A percentile compares a stretch with the other conserved stretches of the same genome.
Conservation (phyloP, 1,140 invertebrate species). For the Saccostrea glomerata region DNA sequence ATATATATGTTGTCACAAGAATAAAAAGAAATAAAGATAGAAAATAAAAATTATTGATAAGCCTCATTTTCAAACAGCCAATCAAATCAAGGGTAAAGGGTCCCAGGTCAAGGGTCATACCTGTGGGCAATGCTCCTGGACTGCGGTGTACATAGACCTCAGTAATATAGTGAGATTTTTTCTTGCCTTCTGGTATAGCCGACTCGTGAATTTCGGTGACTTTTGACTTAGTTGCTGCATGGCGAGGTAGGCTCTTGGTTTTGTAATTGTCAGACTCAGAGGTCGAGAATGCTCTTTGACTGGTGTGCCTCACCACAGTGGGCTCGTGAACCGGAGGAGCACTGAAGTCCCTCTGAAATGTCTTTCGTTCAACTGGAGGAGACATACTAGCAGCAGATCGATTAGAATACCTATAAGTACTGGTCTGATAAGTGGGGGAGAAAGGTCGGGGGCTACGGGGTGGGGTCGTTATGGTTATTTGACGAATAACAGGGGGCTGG, state of each 20-base stretch:
- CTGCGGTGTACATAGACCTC: constrained; percentile 73
- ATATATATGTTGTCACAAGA: constrained; percentile 30
- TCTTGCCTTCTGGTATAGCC: constrained; percentile 51
- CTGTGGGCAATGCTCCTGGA: constrained; percentile 60
- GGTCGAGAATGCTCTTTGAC: background rate
- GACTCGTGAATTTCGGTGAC: constrained; percentile 54
- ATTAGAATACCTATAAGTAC: constrained; percentile 36
- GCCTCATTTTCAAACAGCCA: constrained; percentile 37
- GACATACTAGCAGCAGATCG: background rate
- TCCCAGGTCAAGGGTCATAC: constrained; percentile 46
- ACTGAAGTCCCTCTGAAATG: constrained; percentile 51
- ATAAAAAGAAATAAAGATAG: background rate
- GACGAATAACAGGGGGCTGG: constrained; percentile 49
- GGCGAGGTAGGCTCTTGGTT: constrained; percentile 49
- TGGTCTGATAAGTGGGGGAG: constrained; percentile 54
- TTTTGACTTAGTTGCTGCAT: constrained; percentile 56
- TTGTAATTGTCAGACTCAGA: constrained; percentile 33
- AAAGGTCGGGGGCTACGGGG: constrained; percentile 55
- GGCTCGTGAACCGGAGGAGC: constrained; percentile 28
- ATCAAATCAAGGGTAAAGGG: constrained; percentile 34
- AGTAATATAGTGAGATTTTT: constrained; percentile 73
- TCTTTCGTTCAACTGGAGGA: constrained; percentile 41
- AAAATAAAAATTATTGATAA: constrained; percentile 10
- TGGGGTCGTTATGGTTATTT: constrained; percentile 58
- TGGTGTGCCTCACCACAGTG: constrained; percentile 10